Evolutionary conservation across 2,113 vertebrate species (phyloP).

Genomic region (Marcusenius ussheri): DNA sequence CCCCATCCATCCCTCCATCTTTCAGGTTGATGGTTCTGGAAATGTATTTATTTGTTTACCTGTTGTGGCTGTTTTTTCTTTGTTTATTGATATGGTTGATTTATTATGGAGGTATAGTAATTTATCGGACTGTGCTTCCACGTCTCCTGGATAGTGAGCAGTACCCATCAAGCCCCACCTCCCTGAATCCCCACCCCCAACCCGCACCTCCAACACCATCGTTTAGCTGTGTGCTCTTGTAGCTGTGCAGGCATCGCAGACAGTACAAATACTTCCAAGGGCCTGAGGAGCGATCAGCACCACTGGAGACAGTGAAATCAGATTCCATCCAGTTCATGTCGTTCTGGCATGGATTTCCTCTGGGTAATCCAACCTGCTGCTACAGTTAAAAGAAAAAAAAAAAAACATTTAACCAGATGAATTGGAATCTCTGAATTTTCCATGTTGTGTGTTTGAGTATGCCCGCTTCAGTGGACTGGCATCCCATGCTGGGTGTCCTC

Average conservation of each 20-base stretch:
- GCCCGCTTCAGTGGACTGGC: background rate
- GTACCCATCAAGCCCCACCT: background rate
- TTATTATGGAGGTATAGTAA: background rate
- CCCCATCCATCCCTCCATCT: background rate
- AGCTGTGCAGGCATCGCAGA: background rate
- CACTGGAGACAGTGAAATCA: background rate
- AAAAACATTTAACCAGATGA: background rate
- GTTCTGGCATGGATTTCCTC: background rate
- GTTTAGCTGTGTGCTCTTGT: background rate
- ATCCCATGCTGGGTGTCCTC: background rate
- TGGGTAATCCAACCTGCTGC: background rate
- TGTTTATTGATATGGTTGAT: background rate
- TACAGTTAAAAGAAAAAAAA: background rate
- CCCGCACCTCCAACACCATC: background rate
- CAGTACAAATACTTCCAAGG: background rate
- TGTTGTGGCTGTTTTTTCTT: background rate
- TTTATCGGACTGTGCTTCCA: background rate
- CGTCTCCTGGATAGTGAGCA: background rate
- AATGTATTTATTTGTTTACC: background rate
- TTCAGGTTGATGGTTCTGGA: background rate
- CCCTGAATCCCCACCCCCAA: too few relatives aligned
- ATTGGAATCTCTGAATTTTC: background rate
- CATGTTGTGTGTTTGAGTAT: background rate
- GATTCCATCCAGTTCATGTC: background rate
- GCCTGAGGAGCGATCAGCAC: background rate